Conservation (phyloP, 2,113 vertebrate genomes). For the Coptodon bakossiorum region DNA sequence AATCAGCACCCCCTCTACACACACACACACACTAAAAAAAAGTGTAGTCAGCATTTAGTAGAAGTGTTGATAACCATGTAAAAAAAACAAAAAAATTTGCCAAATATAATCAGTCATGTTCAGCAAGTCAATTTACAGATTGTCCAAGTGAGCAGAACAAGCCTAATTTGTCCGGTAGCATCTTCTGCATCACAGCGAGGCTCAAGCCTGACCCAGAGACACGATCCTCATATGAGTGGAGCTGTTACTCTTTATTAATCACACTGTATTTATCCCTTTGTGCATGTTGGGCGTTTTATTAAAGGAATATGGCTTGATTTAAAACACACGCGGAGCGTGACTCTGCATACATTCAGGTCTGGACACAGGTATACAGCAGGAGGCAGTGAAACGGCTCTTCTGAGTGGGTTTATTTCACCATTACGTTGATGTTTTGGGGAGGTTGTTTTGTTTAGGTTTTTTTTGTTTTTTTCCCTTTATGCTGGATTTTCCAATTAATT, state of each 20-base stretch:
- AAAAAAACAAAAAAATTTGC: background rate
- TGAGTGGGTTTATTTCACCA: background rate
- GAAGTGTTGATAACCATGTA: conserved; percentile 3
- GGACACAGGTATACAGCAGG: background rate
- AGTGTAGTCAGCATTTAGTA: conserved; percentile 32
- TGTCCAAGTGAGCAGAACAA: background rate
- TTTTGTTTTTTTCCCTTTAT: background rate
- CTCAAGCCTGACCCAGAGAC: background rate
- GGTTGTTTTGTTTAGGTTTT: background rate
- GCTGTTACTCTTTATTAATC: background rate
- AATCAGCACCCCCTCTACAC: conserved; percentile 2
- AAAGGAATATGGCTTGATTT: background rate
- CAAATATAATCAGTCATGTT: conserved; percentile 24
- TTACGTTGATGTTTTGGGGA: background rate
- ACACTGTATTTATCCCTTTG: background rate
- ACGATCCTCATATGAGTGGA: background rate
- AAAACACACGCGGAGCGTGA: background rate
- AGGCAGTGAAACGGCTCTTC: background rate
- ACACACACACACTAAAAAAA: background rate
- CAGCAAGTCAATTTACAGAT: background rate
- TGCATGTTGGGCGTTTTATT: background rate
- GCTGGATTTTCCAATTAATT: conserved; percentile 41
- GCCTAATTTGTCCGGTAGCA: background rate
- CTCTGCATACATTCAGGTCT: background rate
- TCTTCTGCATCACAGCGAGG: background rate